phyloP scores from a whole-genome alignment of 2,888 invertebrate genomes.

The Abrostola tripartita region DNA sequence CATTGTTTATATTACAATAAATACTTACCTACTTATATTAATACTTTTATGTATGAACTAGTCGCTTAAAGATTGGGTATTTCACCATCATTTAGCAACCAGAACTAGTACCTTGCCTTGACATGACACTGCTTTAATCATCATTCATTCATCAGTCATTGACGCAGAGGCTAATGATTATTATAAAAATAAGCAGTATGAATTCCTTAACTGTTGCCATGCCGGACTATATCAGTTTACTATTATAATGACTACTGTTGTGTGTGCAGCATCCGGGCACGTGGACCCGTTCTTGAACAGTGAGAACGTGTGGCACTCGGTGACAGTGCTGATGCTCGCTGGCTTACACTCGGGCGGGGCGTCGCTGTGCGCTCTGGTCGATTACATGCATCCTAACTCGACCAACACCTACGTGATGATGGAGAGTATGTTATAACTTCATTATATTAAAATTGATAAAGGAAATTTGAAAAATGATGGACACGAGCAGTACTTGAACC shows the following conservation, averaged over 20 bases:
- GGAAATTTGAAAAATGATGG: too few species aligned
- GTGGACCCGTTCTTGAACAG: conserved; percentile 74
- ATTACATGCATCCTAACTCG: conserved; percentile 65
- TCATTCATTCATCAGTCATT: too few species aligned
- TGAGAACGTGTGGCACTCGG: conserved; percentile 82
- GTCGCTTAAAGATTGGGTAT: too few species aligned
- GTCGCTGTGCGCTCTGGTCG: conserved; percentile 72
- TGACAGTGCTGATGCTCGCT: conserved; percentile 65
- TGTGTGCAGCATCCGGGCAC: conserved; percentile 75
- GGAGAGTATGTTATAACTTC: conserved; percentile 66
- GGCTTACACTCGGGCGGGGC: conserved; percentile 70
- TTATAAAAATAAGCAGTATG: too few species aligned
- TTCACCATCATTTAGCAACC: too few species aligned
- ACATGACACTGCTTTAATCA: too few species aligned
- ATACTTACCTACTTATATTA: neutral
- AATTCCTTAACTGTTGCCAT: too few species aligned
- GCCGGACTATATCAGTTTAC: too few species aligned
- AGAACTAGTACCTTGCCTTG: too few species aligned
- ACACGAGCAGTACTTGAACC: too few species aligned
- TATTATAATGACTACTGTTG: neutral
- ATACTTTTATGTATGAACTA: neutral
- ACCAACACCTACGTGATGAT: conserved; percentile 57
- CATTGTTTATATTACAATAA: neutral
- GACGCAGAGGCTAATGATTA: too few species aligned
- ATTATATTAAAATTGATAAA: too few species aligned